Evolutionary conservation across 2,797 vertebrate species (phyloP).

Genomic region (Limosa lapponica): DNA sequence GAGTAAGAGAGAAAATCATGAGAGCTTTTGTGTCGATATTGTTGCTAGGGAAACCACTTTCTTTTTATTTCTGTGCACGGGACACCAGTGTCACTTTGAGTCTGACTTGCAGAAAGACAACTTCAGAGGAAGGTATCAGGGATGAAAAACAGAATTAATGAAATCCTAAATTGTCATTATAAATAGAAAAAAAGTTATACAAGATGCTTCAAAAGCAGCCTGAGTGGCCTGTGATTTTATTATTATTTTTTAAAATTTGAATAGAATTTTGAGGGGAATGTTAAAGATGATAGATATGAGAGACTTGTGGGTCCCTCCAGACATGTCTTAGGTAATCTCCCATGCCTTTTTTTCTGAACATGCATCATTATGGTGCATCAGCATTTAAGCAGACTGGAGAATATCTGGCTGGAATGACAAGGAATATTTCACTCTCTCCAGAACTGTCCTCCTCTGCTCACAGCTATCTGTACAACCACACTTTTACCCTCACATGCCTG

Average conservation of each 20-base stretch:
- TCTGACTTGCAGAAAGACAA: constrained; percentile 37
- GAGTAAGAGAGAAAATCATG: constrained; percentile 63
- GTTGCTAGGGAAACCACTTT: constrained; percentile 78
- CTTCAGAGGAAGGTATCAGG: constrained; percentile 32
- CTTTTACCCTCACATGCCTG: neutral
- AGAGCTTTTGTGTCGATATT: constrained; percentile 64
- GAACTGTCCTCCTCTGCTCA: neutral
- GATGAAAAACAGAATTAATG: constrained; percentile 20
- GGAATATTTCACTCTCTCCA: neutral
- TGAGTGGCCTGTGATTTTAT: neutral
- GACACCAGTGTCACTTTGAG: constrained; percentile 68
- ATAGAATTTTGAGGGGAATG: neutral
- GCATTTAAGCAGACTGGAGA: neutral
- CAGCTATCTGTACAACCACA: neutral
- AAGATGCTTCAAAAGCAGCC: neutral
- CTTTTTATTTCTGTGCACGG: constrained; percentile 60
- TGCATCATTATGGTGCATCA: neutral
- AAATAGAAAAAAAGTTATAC: neutral
- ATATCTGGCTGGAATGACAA: neutral
- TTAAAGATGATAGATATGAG: neutral
- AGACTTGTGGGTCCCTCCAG: neutral
- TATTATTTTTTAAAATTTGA: neutral
- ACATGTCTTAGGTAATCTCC: neutral
- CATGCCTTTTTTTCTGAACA: neutral
- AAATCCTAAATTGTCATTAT: constrained; percentile 12